phyloP scores from a whole-genome alignment of 2,113 vertebrate genomes.

The Gorilla gorilla region DNA sequence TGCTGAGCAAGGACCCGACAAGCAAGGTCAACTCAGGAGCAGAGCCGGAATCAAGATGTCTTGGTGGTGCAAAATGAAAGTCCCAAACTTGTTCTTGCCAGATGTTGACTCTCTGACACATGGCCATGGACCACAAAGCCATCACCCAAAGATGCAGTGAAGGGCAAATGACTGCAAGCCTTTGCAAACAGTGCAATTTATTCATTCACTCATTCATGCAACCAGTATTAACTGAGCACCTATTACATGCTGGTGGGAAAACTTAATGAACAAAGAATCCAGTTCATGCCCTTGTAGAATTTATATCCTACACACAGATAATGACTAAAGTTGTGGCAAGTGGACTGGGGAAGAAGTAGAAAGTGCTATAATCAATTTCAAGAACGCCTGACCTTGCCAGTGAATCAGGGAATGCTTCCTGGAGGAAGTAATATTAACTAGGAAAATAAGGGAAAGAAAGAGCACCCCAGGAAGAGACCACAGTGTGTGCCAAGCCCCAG shows the following conservation, averaged over 20 bases:
- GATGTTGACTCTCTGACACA: neutral
- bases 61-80: fast-evolving
- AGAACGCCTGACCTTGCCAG: neutral
- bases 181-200: neutral
- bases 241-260: neutral
- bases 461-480: neutral
- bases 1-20: no score
- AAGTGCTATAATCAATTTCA: fast-evolving
- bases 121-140: neutral
- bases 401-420: neutral
- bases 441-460: neutral
- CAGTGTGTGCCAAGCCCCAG: neutral
- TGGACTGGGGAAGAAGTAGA: neutral
- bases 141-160: neutral
- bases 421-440: neutral
- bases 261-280: no score
- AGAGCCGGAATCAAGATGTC: neutral
- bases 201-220: neutral
- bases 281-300: neutral
- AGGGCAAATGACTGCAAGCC: fast-evolving
- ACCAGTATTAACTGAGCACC: no score
- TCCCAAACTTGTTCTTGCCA: neutral
- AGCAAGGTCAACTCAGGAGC: neutral
- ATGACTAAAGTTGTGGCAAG: no score
- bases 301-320: neutral